A percentile compares a stretch with the other conserved stretches of the same genome.
Evolutionary conservation across 2,797 vertebrate species (phyloP).

Genomic region (Argyrosomus regius): DNA sequence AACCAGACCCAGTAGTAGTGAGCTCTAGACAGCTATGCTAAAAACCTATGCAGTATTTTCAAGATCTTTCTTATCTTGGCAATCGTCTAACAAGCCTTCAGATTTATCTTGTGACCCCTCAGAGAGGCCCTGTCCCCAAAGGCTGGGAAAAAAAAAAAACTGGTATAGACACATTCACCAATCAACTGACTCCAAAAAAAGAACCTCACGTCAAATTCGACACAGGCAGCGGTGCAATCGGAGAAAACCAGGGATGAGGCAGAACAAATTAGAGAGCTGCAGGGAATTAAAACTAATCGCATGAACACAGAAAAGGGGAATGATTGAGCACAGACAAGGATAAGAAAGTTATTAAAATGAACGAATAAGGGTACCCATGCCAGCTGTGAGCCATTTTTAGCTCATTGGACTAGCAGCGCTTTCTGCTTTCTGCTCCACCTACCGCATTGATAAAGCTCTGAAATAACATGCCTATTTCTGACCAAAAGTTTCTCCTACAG

Average conservation of each 20-base stretch:
- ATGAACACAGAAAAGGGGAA: constrained; percentile 23
- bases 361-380: constrained; percentile 6
- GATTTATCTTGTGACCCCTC: not conserved
- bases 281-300: constrained; percentile 52
- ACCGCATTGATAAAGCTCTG: constrained; percentile 14
- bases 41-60: too few species aligned
- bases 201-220: not conserved
- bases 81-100: not conserved
- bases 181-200: not conserved
- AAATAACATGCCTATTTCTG: constrained; percentile 41
- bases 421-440: constrained; percentile 41
- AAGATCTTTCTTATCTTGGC: not conserved
- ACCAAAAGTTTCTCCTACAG: constrained; percentile 34
- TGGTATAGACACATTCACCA: not conserved
- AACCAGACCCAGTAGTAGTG: too few species aligned
- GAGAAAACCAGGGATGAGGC: constrained; percentile 28
- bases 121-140: not conserved
- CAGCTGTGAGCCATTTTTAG: constrained; percentile 55
- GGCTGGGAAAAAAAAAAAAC: not conserved
- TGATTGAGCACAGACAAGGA: constrained; percentile 44
- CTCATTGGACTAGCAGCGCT: not conserved
- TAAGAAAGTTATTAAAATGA: constrained; percentile 27
- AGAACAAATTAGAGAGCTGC: constrained; percentile 41
- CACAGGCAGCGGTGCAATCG: not conserved
- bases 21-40: too few species aligned